phyloP scores from a whole-genome alignment of 2,797 vertebrate genomes.

The Leptoclinus maculatus region DNA sequence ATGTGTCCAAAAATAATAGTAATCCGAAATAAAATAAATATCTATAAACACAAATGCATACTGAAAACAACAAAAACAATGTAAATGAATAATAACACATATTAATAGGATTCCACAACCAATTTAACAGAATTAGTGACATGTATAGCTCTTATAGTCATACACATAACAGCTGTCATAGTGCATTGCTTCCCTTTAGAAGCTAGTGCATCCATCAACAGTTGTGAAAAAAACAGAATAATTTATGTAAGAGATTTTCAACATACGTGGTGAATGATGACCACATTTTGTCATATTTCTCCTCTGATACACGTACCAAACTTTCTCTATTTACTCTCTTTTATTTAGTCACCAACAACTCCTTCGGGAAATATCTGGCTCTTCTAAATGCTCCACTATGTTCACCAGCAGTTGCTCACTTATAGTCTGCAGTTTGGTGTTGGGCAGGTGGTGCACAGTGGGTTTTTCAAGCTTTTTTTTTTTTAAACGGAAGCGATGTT shows the following conservation, averaged over 20 bases:
- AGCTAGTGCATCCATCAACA: not conserved
- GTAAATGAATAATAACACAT: not conserved
- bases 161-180: too few species aligned
- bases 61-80: not conserved
- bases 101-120: not conserved
- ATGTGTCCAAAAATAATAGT: not conserved
- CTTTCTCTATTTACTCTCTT: not conserved
- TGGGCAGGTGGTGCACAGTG: not conserved
- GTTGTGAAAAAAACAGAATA: not conserved
- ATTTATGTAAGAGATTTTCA: not conserved
- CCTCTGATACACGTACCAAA: not conserved
- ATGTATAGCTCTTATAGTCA: too few species aligned
- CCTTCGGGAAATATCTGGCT: not conserved
- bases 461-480: not conserved
- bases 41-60: too few species aligned
- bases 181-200: not conserved
- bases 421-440: not conserved
- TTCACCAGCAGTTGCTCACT: not conserved
- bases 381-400: not conserved
- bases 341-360: not conserved
- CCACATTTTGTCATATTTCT: too few species aligned
- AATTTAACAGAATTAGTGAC: not conserved
- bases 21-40: not conserved
- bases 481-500: not conserved
- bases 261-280: too few species aligned